Evolutionary conservation across 2,797 vertebrate species (phyloP).

Genomic region (Setipinna tenuifilis): DNA sequence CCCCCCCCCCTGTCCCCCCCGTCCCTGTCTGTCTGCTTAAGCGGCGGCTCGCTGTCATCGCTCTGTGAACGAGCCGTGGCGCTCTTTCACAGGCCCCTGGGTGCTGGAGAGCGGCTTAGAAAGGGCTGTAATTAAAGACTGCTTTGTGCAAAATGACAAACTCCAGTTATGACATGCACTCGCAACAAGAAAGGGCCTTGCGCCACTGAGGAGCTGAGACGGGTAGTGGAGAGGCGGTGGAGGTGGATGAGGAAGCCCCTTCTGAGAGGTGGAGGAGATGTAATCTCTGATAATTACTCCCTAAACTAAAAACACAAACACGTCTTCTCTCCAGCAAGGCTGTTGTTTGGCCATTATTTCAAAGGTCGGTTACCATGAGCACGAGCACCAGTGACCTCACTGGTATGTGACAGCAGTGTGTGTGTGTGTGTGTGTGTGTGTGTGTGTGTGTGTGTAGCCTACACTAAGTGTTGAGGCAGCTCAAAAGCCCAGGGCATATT

Average conservation of each 20-base stretch:
- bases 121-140: conserved; percentile 62
- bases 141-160: conserved; percentile 63
- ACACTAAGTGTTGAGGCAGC: neutral
- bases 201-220: conserved; percentile 48
- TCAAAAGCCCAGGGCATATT: neutral
- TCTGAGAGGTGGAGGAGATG: conserved; percentile 43
- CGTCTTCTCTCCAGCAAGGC: neutral
- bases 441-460: too few relatives aligned
- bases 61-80: conserved; percentile 43
- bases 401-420: neutral
- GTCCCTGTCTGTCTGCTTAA: conserved; percentile 53
- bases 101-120: conserved; percentile 53
- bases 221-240: conserved; percentile 38
- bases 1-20: too few relatives aligned
- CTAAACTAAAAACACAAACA: conserved; percentile 35
- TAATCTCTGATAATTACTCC: conserved; percentile 42
- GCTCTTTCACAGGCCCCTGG: conserved; percentile 51
- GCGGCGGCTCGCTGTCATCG: conserved; percentile 49
- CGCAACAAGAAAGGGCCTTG: conserved; percentile 51
- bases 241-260: conserved; percentile 38
- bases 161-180: conserved; percentile 60
- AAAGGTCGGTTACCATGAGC: neutral
- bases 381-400: neutral
- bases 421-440: too few relatives aligned
- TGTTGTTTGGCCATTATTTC: neutral